Evolutionary conservation across 2,113 vertebrate genomes (phyloP).

Genomic region (Cebidichthys violaceus): DNA sequence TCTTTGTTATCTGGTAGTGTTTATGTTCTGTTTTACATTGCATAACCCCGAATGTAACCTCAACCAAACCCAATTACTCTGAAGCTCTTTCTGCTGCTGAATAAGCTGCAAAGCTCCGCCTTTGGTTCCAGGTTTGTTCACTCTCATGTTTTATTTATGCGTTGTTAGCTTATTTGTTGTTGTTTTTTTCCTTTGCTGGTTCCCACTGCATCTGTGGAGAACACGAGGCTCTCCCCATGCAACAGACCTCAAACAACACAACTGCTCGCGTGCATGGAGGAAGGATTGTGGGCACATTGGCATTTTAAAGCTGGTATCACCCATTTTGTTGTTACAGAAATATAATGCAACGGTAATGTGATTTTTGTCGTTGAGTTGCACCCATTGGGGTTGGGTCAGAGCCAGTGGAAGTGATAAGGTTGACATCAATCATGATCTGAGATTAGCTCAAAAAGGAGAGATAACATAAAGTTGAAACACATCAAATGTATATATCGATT

Average conservation of each 20-base stretch:
- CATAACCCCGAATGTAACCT: conserved; percentile 25
- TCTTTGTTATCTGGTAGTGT: conserved; percentile 16
- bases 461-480: too few relatives aligned
- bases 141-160: conserved; percentile 73
- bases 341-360: neutral
- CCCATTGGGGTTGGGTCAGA: neutral
- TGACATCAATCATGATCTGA: neutral
- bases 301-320: neutral
- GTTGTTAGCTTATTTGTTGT: conserved; percentile 31
- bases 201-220: neutral
- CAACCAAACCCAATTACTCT: conserved; percentile 31
- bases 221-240: conserved; percentile 23
- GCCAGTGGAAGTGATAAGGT: neutral
- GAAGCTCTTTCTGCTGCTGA: conserved; percentile 35
- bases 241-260: conserved; percentile 36
- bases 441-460: neutral
- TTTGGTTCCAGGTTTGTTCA: conserved; percentile 55
- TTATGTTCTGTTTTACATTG: conserved; percentile 25
- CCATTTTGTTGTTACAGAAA: neutral
- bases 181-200: conserved; percentile 31
- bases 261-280: neutral
- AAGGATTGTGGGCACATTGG: conserved; percentile 2
- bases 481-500: neutral
- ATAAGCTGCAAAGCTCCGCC: conserved; percentile 29
- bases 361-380: neutral